These are phyloP conservation scores for Squalus acanthias DNA, from an alignment of 2,797 vertebrate species.

Conservation along the genomic window DNA sequence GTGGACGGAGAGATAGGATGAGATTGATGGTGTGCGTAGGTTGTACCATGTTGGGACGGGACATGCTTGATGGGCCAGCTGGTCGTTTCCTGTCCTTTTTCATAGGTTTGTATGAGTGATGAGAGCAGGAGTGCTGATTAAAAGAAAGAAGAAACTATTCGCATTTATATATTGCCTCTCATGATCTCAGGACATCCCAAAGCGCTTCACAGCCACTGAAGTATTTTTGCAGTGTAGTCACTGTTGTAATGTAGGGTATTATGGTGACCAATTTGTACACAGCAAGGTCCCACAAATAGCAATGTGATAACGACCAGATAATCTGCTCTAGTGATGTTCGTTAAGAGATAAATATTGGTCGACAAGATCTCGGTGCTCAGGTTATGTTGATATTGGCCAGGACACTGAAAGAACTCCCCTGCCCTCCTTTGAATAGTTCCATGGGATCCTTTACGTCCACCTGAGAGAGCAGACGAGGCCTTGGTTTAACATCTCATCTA, in stretches of 20 bases:
- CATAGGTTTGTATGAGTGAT: neutral
- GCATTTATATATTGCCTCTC: neutral
- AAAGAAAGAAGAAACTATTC: neutral
- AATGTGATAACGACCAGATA: neutral
- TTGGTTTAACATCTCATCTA: no score
- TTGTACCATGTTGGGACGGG: neutral
- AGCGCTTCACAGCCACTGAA: neutral
- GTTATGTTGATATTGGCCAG: neutral
- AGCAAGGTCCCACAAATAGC: neutral
- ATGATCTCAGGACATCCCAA: neutral
- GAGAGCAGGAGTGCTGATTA: neutral
- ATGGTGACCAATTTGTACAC: neutral
- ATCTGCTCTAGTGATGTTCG: neutral
- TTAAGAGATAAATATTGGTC: neutral
- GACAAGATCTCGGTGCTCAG: neutral
- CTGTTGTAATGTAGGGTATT: no score
- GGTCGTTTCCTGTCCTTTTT: neutral
- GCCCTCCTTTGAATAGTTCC: neutral
- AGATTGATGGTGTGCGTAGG: neutral
- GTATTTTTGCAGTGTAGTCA: neutral
- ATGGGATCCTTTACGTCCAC: no score
- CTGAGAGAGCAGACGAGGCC: neutral
- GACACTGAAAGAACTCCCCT: neutral
- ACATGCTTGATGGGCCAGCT: neutral
- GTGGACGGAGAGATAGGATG: neutral